These are phyloP conservation scores for Amblyteles armatorius DNA, from an alignment of 2,888 invertebrate species.

Conservation along the genomic window DNA sequence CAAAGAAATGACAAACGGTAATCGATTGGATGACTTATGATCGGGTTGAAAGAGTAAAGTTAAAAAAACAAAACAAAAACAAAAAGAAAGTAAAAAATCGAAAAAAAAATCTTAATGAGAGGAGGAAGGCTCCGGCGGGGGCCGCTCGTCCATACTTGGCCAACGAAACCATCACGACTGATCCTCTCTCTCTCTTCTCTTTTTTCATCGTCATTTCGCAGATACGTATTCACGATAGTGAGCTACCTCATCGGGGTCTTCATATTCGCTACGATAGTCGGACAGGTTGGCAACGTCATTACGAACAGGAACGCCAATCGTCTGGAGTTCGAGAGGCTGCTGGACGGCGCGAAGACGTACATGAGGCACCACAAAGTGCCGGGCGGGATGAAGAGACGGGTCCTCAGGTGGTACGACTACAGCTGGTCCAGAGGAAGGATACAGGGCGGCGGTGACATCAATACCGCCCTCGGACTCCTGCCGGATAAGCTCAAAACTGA, in stretches of 20 bases:
- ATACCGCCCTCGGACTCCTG: constrained; percentile 95
- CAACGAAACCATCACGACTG: constrained; percentile 78
- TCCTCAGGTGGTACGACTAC: constrained; percentile 98
- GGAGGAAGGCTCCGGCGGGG: constrained; percentile 84
- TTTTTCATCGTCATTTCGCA: constrained; percentile 84
- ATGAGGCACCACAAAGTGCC: constrained; percentile 99
- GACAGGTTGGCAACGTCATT: constrained; percentile 99
- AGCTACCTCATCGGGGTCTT: constrained; percentile 99
- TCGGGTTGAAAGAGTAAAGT: constrained; percentile 3
- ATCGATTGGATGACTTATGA: background rate
- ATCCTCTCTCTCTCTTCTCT: constrained; percentile 68
- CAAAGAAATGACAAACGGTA: background rate
- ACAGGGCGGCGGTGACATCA: constrained; percentile 98
- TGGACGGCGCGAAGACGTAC: constrained; percentile 98
- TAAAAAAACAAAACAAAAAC: background rate
- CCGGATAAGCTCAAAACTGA: constrained; percentile 99
- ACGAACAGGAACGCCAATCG: constrained; percentile 98
- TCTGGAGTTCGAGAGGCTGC: constrained; percentile 96
- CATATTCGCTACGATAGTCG: constrained; percentile 98
- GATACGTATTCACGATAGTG: constrained; percentile 98
- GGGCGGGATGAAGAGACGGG: constrained; percentile 97
- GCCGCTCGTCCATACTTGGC: constrained; percentile 81
- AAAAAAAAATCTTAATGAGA: constrained; percentile 63
- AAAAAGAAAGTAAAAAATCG: constrained; percentile 31
- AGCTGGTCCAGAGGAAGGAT: constrained; percentile 98